Evolutionary conservation across 2,797 vertebrate genomes (phyloP).

Genomic region (Rousettus madagascariensis): DNA sequence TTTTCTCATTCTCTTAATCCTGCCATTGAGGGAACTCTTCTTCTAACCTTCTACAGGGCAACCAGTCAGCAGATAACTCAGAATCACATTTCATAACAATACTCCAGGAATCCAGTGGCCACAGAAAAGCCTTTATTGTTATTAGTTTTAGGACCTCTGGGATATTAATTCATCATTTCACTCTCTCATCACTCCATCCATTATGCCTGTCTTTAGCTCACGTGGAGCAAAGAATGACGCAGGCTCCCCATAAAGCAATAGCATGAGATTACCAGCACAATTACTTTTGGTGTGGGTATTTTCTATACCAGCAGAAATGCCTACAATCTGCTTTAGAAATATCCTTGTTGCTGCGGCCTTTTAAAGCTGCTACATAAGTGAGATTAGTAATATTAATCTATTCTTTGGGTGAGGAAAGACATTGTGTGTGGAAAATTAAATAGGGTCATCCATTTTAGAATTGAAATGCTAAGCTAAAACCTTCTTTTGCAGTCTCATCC

Average conservation of each 20-base stretch:
- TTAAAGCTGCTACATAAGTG: conserved; percentile 73
- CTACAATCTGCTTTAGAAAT: conserved; percentile 76
- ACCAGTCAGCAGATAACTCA: background rate
- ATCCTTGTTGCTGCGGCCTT: conserved; percentile 64
- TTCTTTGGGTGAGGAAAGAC: conserved; percentile 76
- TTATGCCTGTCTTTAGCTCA: conserved; percentile 60
- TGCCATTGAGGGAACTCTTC: background rate
- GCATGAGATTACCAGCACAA: conserved; percentile 69
- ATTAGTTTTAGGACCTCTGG: conserved; percentile 59
- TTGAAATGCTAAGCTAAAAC: conserved; percentile 81
- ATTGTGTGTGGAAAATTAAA: conserved; percentile 73
- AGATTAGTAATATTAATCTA: conserved; percentile 84
- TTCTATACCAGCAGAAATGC: conserved; percentile 58
- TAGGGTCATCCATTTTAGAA: conserved; percentile 78
- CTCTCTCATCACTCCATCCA: conserved; percentile 59
- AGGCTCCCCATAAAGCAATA: conserved; percentile 57
- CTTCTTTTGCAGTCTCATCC: conserved; percentile 70
- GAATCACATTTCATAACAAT: conserved; percentile 43
- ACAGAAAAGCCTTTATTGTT: conserved; percentile 44
- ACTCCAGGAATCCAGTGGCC: conserved; percentile 41
- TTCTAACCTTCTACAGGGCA: background rate
- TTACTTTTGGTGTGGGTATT: conserved; percentile 68
- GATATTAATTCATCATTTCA: conserved; percentile 73
- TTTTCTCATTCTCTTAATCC: background rate
- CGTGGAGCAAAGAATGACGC: conserved; percentile 58